Conservation (phyloP, 1,140 invertebrate genomes). For the Cotesia typhae region DNA sequence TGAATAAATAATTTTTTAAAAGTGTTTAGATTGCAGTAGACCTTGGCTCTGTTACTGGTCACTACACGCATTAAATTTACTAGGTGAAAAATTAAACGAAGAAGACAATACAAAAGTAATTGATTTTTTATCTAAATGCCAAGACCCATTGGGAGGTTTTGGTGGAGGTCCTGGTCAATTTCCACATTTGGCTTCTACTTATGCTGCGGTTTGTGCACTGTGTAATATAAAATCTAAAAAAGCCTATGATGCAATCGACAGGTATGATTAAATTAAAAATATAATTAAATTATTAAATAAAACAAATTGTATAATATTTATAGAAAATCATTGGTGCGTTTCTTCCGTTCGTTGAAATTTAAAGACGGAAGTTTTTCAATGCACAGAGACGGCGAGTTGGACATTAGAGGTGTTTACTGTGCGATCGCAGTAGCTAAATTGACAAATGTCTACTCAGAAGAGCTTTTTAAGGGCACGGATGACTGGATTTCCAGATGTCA, state of each 20-base stretch:
- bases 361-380: conserved; percentile 91
- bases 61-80: conserved; percentile 85
- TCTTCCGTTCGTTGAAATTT: conserved; percentile 79
- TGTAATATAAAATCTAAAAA: conserved; percentile 87
- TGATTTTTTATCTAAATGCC: conserved; percentile 79
- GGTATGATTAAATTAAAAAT: conserved; percentile 63
- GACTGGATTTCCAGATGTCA: conserved; percentile 95
- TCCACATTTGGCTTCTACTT: conserved; percentile 94
- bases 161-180: conserved; percentile 92
- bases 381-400: conserved; percentile 93
- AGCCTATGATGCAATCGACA: conserved; percentile 87
- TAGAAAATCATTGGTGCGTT: conserved; percentile 76
- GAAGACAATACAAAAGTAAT: conserved; percentile 74
- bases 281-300: conserved; percentile 1
- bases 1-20: conserved; percentile 16
- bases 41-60: conserved; percentile 98
- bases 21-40: conserved; percentile 91
- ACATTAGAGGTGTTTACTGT: conserved; percentile 96
- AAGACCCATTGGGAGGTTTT: conserved; percentile 86
- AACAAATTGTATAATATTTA: conserved; percentile 37
- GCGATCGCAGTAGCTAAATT: conserved; percentile 88
- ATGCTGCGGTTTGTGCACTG: conserved; percentile 94
- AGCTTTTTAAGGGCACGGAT: conserved; percentile 85
- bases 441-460: conserved; percentile 81
- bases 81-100: conserved; percentile 77